A percentile compares a stretch with the other conserved stretches of the same genome.
phyloP scores from a whole-genome alignment of 2,888 invertebrate genomes.

The Hartigia nigra region DNA sequence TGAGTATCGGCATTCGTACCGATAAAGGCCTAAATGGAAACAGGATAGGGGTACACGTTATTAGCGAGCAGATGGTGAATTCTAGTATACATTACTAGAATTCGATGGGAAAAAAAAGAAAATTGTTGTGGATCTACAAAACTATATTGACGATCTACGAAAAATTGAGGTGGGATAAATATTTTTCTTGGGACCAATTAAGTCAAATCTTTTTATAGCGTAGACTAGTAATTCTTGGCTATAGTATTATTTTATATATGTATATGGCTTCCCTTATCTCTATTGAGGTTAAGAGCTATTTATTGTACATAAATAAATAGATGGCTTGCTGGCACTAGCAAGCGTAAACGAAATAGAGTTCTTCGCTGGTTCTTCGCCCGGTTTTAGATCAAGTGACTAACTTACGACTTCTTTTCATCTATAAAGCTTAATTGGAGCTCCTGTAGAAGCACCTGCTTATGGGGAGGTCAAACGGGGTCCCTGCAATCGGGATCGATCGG shows the following conservation, averaged over 20 bases:
- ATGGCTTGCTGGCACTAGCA: background rate
- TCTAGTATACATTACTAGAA: background rate
- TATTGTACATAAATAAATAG: background rate
- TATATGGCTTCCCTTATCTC: background rate
- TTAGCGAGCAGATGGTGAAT: background rate
- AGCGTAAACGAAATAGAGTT: background rate
- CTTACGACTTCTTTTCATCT: conserved; percentile 20
- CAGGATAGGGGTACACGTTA: background rate
- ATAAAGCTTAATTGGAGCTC: conserved; percentile 43
- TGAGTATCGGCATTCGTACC: conserved; percentile 10
- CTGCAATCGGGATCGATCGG: conserved; percentile 1
- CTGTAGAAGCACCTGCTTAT: conserved; percentile 10
- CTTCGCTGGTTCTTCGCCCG: background rate
- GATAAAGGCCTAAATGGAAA: background rate
- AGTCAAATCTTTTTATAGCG: background rate
- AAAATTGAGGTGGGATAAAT: background rate
- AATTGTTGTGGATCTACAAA: background rate
- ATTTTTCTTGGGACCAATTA: background rate
- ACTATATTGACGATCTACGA: background rate
- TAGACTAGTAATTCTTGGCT: background rate
- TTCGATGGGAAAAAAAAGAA: background rate
- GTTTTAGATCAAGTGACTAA: background rate
- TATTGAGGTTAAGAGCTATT: background rate
- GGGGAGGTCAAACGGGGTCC: background rate
- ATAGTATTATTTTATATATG: background rate